Evolutionary conservation across 2,113 vertebrate species (phyloP).

Genomic region (Microtus oregoni): DNA sequence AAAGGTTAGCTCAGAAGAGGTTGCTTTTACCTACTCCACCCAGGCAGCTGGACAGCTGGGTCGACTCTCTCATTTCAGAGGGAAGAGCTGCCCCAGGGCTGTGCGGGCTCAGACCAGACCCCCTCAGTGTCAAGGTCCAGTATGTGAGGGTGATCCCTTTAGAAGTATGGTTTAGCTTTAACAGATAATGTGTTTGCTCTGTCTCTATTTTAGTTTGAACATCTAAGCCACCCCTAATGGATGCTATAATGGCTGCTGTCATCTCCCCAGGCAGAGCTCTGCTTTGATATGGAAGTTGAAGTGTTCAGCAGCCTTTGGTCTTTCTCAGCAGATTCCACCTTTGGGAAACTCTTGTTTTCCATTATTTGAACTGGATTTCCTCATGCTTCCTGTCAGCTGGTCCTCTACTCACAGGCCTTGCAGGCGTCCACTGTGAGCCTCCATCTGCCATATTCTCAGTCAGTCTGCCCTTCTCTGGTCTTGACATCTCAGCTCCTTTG

Average conservation of each 20-base stretch:
- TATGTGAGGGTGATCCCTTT: not conserved
- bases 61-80: not conserved
- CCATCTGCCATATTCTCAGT: not conserved
- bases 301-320: not conserved
- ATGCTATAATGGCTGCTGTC: not conserved
- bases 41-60: not conserved
- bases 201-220: conserved; percentile 17
- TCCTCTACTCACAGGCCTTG: not conserved
- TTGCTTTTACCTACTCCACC: not conserved
- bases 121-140: not conserved
- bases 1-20: not conserved
- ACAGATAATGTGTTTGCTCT: not conserved
- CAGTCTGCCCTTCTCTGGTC: not conserved
- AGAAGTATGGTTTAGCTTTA: not conserved
- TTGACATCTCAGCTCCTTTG: not conserved
- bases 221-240: not conserved
- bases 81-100: not conserved
- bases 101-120: not conserved
- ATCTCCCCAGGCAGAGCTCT: not conserved
- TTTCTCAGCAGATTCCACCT: not conserved
- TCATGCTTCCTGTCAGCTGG: not conserved
- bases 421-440: not conserved
- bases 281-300: not conserved
- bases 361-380: not conserved
- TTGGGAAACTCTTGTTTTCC: not conserved